A percentile compares a stretch with the other conserved stretches of the same genome.
Conservation (phyloP, 2,113 vertebrate genomes). For the Alouatta palliata region DNA sequence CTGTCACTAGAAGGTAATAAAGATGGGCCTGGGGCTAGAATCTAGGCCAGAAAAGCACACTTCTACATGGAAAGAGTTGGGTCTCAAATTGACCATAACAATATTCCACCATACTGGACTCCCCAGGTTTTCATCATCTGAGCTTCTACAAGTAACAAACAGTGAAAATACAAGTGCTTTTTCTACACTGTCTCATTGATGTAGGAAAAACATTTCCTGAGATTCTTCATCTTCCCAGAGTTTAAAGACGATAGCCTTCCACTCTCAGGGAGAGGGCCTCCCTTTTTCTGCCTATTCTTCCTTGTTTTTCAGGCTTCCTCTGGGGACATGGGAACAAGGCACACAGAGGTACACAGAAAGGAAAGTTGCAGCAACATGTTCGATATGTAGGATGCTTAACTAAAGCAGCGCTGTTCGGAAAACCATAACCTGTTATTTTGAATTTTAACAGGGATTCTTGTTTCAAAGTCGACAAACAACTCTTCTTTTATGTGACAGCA, state of each 20-base stretch:
- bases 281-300: background rate
- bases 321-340: background rate
- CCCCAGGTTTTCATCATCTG: accelerated
- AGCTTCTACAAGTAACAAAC: background rate
- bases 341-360: background rate
- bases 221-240: background rate
- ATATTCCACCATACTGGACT: accelerated
- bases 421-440: background rate
- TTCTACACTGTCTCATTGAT: background rate
- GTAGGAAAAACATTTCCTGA: background rate
- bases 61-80: accelerated
- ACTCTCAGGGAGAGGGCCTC: accelerated
- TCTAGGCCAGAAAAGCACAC: background rate
- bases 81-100: accelerated
- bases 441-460: background rate
- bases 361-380: background rate
- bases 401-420: background rate
- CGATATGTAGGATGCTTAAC: background rate
- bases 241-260: background rate
- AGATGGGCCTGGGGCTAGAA: background rate
- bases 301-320: background rate
- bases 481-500: background rate
- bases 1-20: background rate
- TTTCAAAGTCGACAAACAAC: background rate
- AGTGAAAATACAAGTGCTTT: background rate